Evolutionary conservation across 2,888 invertebrate species (phyloP).

Genomic region (Spodoptera littoralis): DNA sequence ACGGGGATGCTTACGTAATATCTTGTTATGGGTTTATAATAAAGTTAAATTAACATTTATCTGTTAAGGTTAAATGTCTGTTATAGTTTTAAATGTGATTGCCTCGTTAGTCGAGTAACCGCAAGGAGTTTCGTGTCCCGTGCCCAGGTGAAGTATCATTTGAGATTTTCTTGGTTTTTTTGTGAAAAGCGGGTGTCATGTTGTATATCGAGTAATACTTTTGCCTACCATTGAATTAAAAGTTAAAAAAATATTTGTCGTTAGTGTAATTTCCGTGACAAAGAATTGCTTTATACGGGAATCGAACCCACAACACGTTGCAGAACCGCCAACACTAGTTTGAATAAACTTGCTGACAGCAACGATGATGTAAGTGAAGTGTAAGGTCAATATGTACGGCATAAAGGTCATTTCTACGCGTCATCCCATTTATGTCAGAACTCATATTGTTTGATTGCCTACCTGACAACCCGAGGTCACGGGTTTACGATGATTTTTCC

Average conservation of each 20-base stretch:
- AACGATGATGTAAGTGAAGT: conserved; percentile 14
- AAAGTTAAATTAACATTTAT: conserved; percentile 9
- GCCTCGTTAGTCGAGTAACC: no score
- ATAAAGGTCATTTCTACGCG: conserved; percentile 26
- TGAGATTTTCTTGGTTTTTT: neutral
- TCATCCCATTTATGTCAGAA: conserved; percentile 39
- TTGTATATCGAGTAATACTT: neutral
- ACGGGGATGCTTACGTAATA: neutral
- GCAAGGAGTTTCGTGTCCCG: no score
- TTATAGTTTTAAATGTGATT: no score
- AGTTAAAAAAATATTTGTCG: no score
- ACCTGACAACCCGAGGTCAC: conserved; percentile 33
- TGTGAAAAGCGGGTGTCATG: neutral
- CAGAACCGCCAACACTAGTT: neutral
- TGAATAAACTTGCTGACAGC: neutral
- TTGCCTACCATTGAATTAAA: neutral
- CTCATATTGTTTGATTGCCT: conserved; percentile 28
- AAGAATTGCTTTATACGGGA: no score
- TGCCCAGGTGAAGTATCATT: neutral
- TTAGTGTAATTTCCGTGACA: no score
- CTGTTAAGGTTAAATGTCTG: conserved; percentile 6
- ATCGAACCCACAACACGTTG: no score
- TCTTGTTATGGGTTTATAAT: conserved; percentile 9
- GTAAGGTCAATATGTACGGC: conserved; percentile 17
- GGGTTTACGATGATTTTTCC: conserved; percentile 14